Evolutionary conservation across 2,113 vertebrate genomes (phyloP).

Genomic region (Pelobates fuscus): DNA sequence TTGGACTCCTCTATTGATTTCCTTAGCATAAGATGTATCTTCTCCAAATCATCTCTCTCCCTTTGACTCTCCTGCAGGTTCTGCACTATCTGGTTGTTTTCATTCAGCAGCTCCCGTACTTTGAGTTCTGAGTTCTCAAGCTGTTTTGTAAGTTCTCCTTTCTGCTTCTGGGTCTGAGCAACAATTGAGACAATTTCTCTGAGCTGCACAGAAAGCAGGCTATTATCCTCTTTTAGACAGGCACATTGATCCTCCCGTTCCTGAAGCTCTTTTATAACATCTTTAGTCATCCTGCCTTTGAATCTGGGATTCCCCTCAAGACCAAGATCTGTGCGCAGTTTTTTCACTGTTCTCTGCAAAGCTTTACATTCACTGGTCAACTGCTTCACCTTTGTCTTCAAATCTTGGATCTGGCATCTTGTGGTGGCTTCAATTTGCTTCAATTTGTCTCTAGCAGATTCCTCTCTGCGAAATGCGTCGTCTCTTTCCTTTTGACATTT

Average conservation of each 20-base stretch:
- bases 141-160: slow-evolving; percentile 70
- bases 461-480: slow-evolving; percentile 70
- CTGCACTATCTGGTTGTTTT: slow-evolving; percentile 70
- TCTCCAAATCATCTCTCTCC: slow-evolving; percentile 67
- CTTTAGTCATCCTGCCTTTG: slow-evolving; percentile 72
- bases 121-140: slow-evolving; percentile 70
- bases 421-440: slow-evolving; percentile 65
- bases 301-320: slow-evolving; percentile 71
- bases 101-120: slow-evolving; percentile 74
- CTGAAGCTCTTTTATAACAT: slow-evolving; percentile 70
- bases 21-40: slow-evolving; percentile 63
- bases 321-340: slow-evolving; percentile 69
- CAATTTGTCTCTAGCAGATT: slow-evolving; percentile 67
- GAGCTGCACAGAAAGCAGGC: slow-evolving; percentile 67
- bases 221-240: slow-evolving; percentile 65
- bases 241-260: slow-evolving; percentile 70
- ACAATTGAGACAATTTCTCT: slow-evolving; percentile 69
- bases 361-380: slow-evolving; percentile 69
- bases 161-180: slow-evolving; percentile 68
- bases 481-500: slow-evolving; percentile 75
- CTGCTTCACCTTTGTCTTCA: slow-evolving; percentile 72
- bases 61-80: slow-evolving; percentile 73
- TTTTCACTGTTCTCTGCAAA: slow-evolving; percentile 70
- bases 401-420: slow-evolving; percentile 63
- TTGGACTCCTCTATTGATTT: slow-evolving; percentile 43